Evolutionary conservation across 2,888 invertebrate species (phyloP).

Genomic region (Ctenicera cuprea): DNA sequence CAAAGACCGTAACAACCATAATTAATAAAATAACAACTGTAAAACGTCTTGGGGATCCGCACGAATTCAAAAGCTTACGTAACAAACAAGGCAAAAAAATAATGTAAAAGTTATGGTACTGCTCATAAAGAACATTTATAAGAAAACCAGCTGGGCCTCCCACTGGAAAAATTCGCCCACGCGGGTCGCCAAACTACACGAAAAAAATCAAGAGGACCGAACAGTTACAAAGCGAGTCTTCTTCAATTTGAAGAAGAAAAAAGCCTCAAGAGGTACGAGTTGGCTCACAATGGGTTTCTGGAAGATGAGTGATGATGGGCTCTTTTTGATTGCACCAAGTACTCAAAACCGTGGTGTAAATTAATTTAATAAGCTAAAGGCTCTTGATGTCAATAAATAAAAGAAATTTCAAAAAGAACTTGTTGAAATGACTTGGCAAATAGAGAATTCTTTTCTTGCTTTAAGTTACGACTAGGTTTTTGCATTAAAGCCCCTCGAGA

Average conservation of each 20-base stretch:
- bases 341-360: no score
- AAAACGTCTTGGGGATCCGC: constrained; percentile 4
- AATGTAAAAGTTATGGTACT: constrained; percentile 1
- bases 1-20: constrained; percentile 15
- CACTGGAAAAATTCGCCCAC: constrained; percentile 44
- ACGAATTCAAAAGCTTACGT: constrained; percentile 28
- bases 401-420: no score
- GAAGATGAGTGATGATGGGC: constrained; percentile 6
- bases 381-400: no score
- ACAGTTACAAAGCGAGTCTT: neutral
- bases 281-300: no score
- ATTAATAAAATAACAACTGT: constrained; percentile 18
- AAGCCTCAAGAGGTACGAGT: no score
- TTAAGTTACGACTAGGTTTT: no score
- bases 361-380: no score
- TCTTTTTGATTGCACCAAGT: no score
- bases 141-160: constrained; percentile 47
- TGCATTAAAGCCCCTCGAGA: no score
- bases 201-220: neutral
- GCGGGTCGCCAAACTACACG: constrained; percentile 36
- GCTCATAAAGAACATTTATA: neutral
- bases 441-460: no score
- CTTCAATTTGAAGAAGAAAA: no score
- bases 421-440: no score
- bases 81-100: constrained; percentile 13